phyloP scores from a whole-genome alignment of 2,888 invertebrate genomes.

The Rhopalosiphum nymphaeae region DNA sequence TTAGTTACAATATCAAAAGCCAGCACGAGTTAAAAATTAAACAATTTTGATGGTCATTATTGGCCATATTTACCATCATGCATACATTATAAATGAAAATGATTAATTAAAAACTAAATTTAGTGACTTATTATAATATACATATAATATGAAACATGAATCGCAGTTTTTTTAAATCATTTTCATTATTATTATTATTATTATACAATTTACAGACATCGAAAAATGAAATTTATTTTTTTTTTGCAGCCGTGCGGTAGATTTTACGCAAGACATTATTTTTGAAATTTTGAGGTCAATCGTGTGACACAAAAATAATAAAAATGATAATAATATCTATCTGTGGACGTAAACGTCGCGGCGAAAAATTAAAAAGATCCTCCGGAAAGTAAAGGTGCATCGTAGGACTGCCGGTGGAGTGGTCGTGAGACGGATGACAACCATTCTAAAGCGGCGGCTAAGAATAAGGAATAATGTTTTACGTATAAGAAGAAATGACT shows the following conservation, averaged over 20 bases:
- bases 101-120: not conserved
- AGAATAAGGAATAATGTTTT: not conserved
- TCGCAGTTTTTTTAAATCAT: not conserved
- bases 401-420: not conserved
- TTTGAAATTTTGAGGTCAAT: not conserved
- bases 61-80: not conserved
- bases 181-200: not conserved
- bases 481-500: constrained; percentile 11
- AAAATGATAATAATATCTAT: not conserved
- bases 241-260: not conserved
- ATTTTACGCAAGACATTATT: not conserved
- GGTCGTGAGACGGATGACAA: not conserved
- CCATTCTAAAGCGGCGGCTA: not conserved
- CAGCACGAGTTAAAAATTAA: not conserved
- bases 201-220: not conserved
- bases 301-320: not conserved
- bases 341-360: not conserved
- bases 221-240: not conserved
- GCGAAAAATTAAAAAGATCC: not conserved
- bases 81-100: not conserved
- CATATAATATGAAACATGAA: not conserved
- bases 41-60: not conserved
- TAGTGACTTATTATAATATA: not conserved
- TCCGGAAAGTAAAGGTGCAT: not conserved
- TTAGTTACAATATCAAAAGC: too few relatives aligned